Percentiles rank a stretch among this genome's conserved stretches.
Conservation (phyloP, 2,888 invertebrate genomes). For the Trichogramma evanescens region DNA sequence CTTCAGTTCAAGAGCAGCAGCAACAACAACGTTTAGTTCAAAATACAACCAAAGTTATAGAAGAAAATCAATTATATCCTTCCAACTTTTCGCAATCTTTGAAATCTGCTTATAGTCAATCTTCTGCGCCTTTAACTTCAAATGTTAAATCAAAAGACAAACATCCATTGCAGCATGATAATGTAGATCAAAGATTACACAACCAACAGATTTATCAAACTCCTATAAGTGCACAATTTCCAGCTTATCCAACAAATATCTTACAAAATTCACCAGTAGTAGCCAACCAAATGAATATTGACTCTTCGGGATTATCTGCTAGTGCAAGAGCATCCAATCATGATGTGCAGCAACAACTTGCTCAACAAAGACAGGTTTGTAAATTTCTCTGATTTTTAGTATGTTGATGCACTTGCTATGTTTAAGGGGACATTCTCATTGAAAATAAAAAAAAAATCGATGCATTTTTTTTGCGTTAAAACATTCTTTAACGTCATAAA, state of each 20-base stretch:
- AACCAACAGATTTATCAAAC: conserved; percentile 16
- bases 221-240: conserved; percentile 32
- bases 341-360: conserved; percentile 24
- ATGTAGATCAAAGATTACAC: conserved; percentile 1
- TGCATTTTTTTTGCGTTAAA: no score
- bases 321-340: conserved; percentile 15
- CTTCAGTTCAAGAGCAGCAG: conserved; percentile 41
- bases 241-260: conserved; percentile 33
- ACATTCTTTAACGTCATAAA: no score
- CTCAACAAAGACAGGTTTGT: conserved; percentile 24
- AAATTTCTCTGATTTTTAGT: not conserved
- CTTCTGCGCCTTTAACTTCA: conserved; percentile 24
- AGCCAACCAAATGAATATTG: conserved; percentile 14
- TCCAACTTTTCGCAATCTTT: conserved; percentile 31
- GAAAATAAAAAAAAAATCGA: no score
- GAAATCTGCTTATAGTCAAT: conserved; percentile 29
- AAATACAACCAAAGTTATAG: conserved; percentile 24
- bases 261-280: conserved; percentile 31
- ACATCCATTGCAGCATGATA: conserved; percentile 23
- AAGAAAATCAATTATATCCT: conserved; percentile 25
- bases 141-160: conserved; percentile 20
- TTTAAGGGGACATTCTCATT: no score
- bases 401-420: no score
- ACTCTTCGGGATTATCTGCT: not conserved
- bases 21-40: conserved; percentile 25